Evolutionary conservation across 1,140 invertebrate species (phyloP).

Genomic region (Vanessa tameamea): DNA sequence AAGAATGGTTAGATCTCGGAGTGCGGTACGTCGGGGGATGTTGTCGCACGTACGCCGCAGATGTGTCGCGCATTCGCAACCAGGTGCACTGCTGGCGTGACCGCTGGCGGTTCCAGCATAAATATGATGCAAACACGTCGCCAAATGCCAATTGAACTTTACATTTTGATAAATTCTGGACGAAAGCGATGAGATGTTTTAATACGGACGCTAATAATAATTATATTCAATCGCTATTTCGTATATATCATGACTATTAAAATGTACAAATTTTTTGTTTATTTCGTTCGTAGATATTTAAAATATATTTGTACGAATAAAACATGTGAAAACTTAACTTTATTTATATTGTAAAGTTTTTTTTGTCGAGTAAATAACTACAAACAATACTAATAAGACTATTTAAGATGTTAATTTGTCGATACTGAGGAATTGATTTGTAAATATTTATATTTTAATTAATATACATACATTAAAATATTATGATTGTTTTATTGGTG

Average conservation of each 20-base stretch:
- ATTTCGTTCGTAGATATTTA: neutral
- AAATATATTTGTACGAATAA: too few species aligned
- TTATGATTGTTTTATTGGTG: neutral
- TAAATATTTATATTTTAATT: slow-evolving; percentile 17
- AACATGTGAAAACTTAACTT: too few species aligned
- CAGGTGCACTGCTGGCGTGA: slow-evolving; percentile 81
- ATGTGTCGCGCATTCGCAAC: slow-evolving; percentile 81
- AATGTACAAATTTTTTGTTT: neutral
- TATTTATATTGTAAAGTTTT: neutral
- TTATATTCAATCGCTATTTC: neutral
- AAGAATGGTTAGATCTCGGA: slow-evolving; percentile 84
- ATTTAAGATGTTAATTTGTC: neutral
- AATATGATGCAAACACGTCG: slow-evolving; percentile 36
- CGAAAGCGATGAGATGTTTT: neutral
- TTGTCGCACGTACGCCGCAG: slow-evolving; percentile 84
- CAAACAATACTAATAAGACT: slow-evolving; percentile 1
- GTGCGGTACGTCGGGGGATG: slow-evolving; percentile 86
- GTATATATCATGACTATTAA: neutral
- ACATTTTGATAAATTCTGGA: neutral
- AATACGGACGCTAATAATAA: slow-evolving; percentile 10
- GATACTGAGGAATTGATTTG: slow-evolving; percentile 16
- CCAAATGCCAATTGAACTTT: slow-evolving; percentile 25
- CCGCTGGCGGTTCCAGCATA: slow-evolving; percentile 62
- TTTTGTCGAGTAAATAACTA: neutral
- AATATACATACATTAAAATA: slow-evolving; percentile 1